Percentiles rank a stretch among this genome's conserved stretches.
These are phyloP conservation scores for Ormyrus rosae DNA, from an alignment of 2,888 invertebrate genomes.

Conservation along the genomic window DNA sequence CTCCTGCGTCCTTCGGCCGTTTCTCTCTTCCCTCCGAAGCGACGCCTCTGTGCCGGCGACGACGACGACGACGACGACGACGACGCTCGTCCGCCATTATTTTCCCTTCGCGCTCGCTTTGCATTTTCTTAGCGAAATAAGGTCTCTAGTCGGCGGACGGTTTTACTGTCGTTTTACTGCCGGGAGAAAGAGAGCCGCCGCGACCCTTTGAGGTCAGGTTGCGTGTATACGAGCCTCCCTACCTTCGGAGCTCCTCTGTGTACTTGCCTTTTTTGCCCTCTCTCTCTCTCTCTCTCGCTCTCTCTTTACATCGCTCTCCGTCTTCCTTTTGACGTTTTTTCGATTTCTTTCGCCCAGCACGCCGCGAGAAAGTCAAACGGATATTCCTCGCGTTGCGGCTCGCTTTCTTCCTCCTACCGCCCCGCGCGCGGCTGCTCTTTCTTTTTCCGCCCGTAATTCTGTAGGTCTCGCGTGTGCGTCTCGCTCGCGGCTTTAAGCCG, in stretches of 20 bases:
- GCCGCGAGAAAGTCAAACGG: constrained; percentile 37
- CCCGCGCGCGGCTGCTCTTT: background rate
- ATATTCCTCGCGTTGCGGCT: constrained; percentile 20
- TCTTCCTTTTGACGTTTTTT: constrained; percentile 33
- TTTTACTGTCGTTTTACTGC: constrained; percentile 60
- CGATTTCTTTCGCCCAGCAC: constrained; percentile 12
- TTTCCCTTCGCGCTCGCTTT: constrained; percentile 62
- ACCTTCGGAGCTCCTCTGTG: background rate
- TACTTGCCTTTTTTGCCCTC: background rate
- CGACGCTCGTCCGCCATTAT: constrained; percentile 60
- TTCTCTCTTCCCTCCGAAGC: constrained; percentile 12
- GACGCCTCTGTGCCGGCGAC: constrained; percentile 41
- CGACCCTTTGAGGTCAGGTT: constrained; percentile 58
- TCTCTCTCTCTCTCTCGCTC: background rate
- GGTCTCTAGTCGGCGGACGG: constrained; percentile 54
- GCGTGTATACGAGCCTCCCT: background rate
- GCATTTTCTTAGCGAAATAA: constrained; percentile 62
- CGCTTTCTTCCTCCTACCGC: constrained; percentile 5
- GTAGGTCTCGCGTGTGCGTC: background rate
- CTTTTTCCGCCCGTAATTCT: background rate
- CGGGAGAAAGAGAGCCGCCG: constrained; percentile 24
- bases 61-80: constrained; percentile 16
- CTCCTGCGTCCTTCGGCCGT: background rate
- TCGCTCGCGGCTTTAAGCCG: constrained; percentile 8
- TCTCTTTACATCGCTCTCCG: constrained; percentile 7